These are phyloP conservation scores for Plectropomus leopardus DNA, from an alignment of 2,113 vertebrate genomes.

Conservation along the genomic window DNA sequence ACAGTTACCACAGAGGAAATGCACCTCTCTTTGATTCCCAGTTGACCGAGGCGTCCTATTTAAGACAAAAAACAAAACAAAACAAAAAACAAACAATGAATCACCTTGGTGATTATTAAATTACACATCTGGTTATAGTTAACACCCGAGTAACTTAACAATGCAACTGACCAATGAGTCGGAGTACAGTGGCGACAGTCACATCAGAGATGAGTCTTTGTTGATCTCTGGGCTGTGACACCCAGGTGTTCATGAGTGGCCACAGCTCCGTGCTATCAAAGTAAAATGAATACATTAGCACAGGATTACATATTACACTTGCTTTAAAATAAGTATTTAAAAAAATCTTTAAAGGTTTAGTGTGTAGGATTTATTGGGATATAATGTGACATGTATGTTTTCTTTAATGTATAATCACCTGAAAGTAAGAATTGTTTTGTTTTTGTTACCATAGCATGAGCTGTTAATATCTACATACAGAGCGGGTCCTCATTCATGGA, in stretches of 20 bases:
- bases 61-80: slow-evolving; percentile 45
- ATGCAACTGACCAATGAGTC: slow-evolving; percentile 91
- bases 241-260: slow-evolving; percentile 95
- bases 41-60: slow-evolving; percentile 91
- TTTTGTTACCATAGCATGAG: too few relatives aligned
- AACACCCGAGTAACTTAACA: not conserved
- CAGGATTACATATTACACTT: not conserved
- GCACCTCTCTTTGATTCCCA: slow-evolving; percentile 91
- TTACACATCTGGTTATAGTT: not conserved
- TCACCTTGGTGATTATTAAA: not conserved
- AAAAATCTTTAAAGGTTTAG: too few relatives aligned
- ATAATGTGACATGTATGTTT: too few relatives aligned
- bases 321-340: not conserved
- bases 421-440: too few relatives aligned
- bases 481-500: too few relatives aligned
- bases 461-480: too few relatives aligned
- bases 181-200: slow-evolving; percentile 87
- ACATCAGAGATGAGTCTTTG: slow-evolving; percentile 84
- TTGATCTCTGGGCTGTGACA: slow-evolving; percentile 87
- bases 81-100: too few relatives aligned
- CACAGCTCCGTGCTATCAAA: slow-evolving; percentile 91
- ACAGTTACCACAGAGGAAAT: slow-evolving; percentile 89
- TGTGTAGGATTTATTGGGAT: too few relatives aligned
- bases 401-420: too few relatives aligned
- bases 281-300: slow-evolving; percentile 19